phyloP scores from a whole-genome alignment of 2,888 invertebrate species.

The Atethmia centrago region DNA sequence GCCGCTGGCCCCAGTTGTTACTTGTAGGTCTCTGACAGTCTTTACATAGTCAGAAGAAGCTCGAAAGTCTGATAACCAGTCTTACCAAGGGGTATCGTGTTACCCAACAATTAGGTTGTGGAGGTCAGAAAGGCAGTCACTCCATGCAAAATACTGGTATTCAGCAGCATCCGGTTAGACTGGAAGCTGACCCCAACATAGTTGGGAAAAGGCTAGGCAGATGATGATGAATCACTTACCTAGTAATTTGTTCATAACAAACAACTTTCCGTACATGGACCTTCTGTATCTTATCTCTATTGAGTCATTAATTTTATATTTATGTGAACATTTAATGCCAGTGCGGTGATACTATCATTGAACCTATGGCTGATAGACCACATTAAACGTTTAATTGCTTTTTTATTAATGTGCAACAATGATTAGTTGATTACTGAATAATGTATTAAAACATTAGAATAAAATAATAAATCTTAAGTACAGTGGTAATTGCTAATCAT shows the following conservation, averaged over 20 bases:
- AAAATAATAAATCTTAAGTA: not conserved
- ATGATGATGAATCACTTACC: conserved; percentile 4
- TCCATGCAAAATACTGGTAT: too few species aligned
- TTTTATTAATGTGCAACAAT: conserved; percentile 20
- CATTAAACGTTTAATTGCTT: conserved; percentile 16
- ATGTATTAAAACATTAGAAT: not conserved
- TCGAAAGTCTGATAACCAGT: too few species aligned
- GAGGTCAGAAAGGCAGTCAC: too few species aligned
- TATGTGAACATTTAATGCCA: conserved; percentile 28
- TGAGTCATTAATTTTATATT: conserved; percentile 32
- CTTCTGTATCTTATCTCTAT: conserved; percentile 26
- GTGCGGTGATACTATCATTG: conserved; percentile 11
- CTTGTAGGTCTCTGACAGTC: too few species aligned
- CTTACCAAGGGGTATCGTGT: too few species aligned
- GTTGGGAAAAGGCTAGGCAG: too few species aligned
- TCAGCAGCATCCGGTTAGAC: too few species aligned
- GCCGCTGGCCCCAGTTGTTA: too few species aligned
- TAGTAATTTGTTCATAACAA: conserved; percentile 20
- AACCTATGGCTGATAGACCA: conserved; percentile 3
- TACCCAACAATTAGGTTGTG: too few species aligned
- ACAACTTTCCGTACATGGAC: conserved; percentile 6
- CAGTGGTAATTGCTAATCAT: not conserved
- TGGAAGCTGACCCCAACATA: too few species aligned
- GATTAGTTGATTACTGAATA: conserved; percentile 12
- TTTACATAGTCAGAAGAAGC: too few species aligned